Conservation (phyloP, 1,140 invertebrate species). For the Apis florea region DNA sequence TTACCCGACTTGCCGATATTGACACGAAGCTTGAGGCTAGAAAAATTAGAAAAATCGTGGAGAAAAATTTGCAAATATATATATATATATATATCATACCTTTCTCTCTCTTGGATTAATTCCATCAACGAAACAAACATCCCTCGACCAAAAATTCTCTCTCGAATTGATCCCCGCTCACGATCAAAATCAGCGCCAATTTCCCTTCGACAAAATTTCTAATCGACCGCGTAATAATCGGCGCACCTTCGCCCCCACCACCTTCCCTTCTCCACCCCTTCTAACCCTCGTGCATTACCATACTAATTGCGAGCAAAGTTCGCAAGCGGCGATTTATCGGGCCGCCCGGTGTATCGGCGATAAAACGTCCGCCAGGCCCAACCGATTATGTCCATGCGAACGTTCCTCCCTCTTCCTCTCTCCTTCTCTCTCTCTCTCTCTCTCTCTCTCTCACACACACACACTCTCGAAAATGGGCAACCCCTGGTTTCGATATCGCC, state of each 20-base stretch:
- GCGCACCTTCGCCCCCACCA: background rate
- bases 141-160: too few relatives aligned
- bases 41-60: too few relatives aligned
- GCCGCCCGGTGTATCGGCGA: slow-evolving; percentile 48
- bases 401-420: background rate
- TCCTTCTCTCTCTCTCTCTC: background rate
- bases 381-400: slow-evolving; percentile 42
- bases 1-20: too few relatives aligned
- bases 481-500: slow-evolving; percentile 1
- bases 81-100: too few relatives aligned
- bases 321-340: slow-evolving; percentile 56
- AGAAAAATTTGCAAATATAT: too few relatives aligned
- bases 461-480: background rate
- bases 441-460: too few relatives aligned
- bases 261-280: background rate
- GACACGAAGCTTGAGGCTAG: too few relatives aligned
- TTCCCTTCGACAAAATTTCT: slow-evolving; percentile 15
- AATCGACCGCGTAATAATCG: slow-evolving; percentile 20
- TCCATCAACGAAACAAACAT: too few relatives aligned
- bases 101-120: too few relatives aligned
- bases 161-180: background rate
- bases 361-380: slow-evolving; percentile 51
- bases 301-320: slow-evolving; percentile 65
- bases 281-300: slow-evolving; percentile 49
- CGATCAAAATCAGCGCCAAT: background rate